Evolutionary conservation across 35 echinoderm and acorn worm species (phyloP).

Genomic region (Anneissia japonica): DNA sequence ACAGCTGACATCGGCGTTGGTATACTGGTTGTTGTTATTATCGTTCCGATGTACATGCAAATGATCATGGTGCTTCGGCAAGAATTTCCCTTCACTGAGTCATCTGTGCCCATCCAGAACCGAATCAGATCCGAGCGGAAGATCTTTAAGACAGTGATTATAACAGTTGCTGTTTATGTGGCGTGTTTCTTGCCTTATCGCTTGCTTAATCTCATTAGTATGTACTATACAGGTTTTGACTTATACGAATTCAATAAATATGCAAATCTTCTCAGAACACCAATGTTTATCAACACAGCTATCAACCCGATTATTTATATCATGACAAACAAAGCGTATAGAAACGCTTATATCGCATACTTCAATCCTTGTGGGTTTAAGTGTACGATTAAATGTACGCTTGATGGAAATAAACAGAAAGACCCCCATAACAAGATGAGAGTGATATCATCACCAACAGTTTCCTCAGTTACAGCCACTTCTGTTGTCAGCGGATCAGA

Average conservation of each 20-base stretch:
- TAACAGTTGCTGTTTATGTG: neutral
- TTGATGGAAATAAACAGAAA: neutral
- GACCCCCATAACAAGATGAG: neutral
- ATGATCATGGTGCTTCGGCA: neutral
- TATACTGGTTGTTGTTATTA: neutral
- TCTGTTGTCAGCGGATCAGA: neutral
- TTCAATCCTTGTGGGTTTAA: neutral
- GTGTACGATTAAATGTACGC: neutral
- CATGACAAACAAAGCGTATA: neutral
- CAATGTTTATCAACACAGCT: neutral
- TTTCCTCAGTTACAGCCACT: neutral
- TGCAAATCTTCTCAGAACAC: neutral
- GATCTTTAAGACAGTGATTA: neutral
- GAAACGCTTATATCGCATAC: neutral
- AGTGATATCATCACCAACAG: neutral
- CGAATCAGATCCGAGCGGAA: neutral
- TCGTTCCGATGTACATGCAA: neutral
- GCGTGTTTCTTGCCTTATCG: neutral
- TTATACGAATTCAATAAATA: neutral
- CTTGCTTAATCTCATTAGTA: neutral
- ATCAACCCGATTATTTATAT: neutral
- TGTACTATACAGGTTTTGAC: neutral
- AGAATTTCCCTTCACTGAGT: neutral
- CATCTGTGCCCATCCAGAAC: neutral
- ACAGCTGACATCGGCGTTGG: neutral